phyloP scores from a whole-genome alignment of 2,888 invertebrate genomes.

The Chymomyza procnemis region DNA sequence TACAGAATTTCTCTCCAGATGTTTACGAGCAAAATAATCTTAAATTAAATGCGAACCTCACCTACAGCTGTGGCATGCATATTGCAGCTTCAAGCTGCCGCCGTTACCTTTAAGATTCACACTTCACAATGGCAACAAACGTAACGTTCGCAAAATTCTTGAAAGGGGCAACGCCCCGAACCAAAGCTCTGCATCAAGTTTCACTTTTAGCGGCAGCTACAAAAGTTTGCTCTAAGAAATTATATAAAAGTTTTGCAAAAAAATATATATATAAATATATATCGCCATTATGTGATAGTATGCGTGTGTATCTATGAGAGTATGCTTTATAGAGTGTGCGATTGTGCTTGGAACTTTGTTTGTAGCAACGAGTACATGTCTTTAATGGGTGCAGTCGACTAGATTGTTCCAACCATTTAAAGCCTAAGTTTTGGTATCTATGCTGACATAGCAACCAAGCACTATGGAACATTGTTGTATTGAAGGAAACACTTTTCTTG shows the following conservation, averaged over 20 bases:
- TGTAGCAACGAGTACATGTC: not conserved
- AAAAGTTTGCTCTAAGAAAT: slow-evolving; percentile 56
- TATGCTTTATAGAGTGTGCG: no score
- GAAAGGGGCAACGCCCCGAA: slow-evolving; percentile 62
- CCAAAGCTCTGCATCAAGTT: slow-evolving; percentile 55
- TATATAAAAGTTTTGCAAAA: slow-evolving; percentile 56
- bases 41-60: not conserved
- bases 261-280: slow-evolving; percentile 43
- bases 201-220: slow-evolving; percentile 42
- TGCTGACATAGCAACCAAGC: no score
- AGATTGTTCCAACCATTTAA: slow-evolving; percentile 55
- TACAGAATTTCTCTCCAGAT: not conserved
- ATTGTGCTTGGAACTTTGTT: not conserved
- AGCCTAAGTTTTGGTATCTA: slow-evolving; percentile 30
- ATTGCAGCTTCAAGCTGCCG: not conserved
- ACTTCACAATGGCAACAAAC: not conserved
- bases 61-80: not conserved
- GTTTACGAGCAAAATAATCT: not conserved
- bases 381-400: slow-evolving; percentile 63
- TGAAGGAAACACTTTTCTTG: not conserved
- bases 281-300: slow-evolving; percentile 21
- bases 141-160: slow-evolving; percentile 61
- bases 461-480: not conserved
- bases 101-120: not conserved
- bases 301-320: slow-evolving; percentile 11